A percentile compares a stretch with the other conserved stretches of the same genome.
These are phyloP conservation scores for Vulpes vulpes DNA, from an alignment of 2,113 vertebrate species.

Conservation along the genomic window DNA sequence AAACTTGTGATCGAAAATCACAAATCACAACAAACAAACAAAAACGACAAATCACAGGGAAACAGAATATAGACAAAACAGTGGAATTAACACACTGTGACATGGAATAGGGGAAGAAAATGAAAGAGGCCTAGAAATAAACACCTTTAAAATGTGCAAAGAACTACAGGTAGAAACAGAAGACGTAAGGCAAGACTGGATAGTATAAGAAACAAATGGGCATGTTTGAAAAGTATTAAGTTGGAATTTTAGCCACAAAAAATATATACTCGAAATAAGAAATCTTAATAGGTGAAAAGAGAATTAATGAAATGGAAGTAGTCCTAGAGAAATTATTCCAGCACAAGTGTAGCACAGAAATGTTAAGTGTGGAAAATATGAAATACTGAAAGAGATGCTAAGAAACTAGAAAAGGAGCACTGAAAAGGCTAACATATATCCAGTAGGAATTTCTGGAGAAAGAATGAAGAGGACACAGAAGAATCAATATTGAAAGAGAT, in stretches of 20 bases:
- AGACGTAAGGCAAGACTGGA: background rate
- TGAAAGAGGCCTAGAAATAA: background rate
- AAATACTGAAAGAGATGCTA: background rate
- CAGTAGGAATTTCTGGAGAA: background rate
- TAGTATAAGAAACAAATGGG: background rate
- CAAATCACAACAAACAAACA: background rate
- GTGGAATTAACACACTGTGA: background rate
- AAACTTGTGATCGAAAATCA: background rate
- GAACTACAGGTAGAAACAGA: background rate
- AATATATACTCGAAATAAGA: background rate
- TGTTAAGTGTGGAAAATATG: background rate
- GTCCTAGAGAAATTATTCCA: background rate
- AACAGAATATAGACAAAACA: background rate
- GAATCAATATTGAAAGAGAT: background rate
- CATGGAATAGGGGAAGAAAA: background rate
- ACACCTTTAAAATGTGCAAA: background rate
- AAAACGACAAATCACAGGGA: background rate
- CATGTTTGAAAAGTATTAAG: background rate
- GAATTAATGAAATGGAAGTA: background rate
- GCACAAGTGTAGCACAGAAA: background rate
- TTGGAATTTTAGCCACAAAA: background rate
- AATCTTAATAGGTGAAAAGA: background rate
- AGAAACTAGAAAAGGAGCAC: slow-evolving; percentile 15
- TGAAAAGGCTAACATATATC: background rate
- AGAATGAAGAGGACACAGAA: background rate